These are phyloP conservation scores for Caenorhabditis sp. DNA, from an alignment of 2,888 invertebrate species.

Conservation along the genomic window DNA sequence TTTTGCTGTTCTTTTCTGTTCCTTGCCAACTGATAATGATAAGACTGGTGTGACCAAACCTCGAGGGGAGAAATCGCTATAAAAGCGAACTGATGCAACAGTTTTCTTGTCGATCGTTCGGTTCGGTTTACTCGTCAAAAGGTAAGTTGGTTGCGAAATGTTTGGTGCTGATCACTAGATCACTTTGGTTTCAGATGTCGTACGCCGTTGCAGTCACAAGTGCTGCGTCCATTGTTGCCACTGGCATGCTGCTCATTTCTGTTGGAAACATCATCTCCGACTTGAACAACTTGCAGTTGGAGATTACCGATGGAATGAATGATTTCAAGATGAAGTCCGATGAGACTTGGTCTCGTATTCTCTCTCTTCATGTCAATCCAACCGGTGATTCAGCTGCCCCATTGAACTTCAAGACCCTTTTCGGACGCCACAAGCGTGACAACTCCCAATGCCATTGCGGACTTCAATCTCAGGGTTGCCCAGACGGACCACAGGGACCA, in stretches of 20 bases:
- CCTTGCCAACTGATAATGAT: constrained; percentile 47
- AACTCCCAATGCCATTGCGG: constrained; percentile 66
- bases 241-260: constrained; percentile 59
- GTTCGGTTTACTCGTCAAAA: constrained; percentile 48
- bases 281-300: constrained; percentile 57
- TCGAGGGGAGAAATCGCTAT: constrained; percentile 27
- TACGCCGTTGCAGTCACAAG: constrained; percentile 61
- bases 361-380: constrained; percentile 61
- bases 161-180: background rate
- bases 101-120: constrained; percentile 46
- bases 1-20: constrained; percentile 9
- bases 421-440: constrained; percentile 66
- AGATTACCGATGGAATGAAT: constrained; percentile 56
- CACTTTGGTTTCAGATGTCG: constrained; percentile 64
- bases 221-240: constrained; percentile 62
- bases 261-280: constrained; percentile 64
- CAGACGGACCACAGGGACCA: constrained; percentile 63
- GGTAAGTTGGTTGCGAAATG: constrained; percentile 18
- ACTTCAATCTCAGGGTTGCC: constrained; percentile 61
- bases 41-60: constrained; percentile 57
- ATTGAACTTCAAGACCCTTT: constrained; percentile 62
- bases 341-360: constrained; percentile 62
- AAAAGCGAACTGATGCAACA: constrained; percentile 35
- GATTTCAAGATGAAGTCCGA: constrained; percentile 66
- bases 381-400: constrained; percentile 58